phyloP scores from a whole-genome alignment of 1,140 invertebrate species.

The Heliconius congener region DNA sequence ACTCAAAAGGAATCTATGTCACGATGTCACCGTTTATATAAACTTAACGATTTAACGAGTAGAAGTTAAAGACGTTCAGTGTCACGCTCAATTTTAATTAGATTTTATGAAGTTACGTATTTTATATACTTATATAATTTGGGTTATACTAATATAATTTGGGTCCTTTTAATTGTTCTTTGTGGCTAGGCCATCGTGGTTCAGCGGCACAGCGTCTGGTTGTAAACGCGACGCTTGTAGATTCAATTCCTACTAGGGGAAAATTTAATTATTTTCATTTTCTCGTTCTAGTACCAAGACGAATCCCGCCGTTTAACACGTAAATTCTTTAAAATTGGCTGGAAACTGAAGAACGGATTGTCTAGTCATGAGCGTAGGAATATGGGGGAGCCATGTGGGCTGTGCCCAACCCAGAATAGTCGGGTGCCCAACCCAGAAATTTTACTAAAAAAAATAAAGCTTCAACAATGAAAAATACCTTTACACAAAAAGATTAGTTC shows the following conservation, averaged over 20 bases:
- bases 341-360: background rate
- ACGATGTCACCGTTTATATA: background rate
- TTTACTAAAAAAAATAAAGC: too few species aligned
- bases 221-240: too few species aligned
- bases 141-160: background rate
- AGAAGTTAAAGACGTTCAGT: background rate
- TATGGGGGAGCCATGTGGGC: too few species aligned
- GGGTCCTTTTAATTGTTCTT: background rate
- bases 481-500: too few species aligned
- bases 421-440: too few species aligned
- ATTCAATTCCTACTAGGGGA: too few species aligned
- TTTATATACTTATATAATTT: background rate
- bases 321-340: background rate
- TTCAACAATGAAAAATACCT: too few species aligned
- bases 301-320: background rate
- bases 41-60: background rate
- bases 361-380: background rate
- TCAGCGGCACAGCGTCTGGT: too few species aligned
- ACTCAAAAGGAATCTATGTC: background rate
- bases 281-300: background rate
- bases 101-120: background rate
- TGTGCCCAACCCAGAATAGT: too few species aligned
- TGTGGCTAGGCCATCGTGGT: too few species aligned
- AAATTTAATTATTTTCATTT: background rate
- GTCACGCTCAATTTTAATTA: background rate